phyloP scores from a whole-genome alignment of 1,140 invertebrate species.

The Ephestia elutella region DNA sequence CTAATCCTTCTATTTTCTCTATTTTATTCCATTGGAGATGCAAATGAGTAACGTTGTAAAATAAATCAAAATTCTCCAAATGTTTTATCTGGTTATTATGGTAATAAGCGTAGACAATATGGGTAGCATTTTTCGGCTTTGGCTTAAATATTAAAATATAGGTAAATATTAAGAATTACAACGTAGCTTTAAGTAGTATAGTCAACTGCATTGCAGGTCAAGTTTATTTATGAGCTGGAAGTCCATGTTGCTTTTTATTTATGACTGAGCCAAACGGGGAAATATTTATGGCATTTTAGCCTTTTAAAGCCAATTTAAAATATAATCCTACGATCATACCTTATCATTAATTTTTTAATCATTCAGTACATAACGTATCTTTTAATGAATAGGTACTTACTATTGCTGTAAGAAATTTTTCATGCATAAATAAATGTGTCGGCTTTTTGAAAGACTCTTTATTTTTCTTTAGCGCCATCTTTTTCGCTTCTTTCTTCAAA shows the following conservation, averaged over 20 bases:
- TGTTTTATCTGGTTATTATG: constrained; percentile 77
- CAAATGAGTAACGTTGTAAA: constrained; percentile 77
- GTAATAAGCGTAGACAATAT: constrained; percentile 78
- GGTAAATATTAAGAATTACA: constrained; percentile 26
- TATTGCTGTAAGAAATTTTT: constrained; percentile 54
- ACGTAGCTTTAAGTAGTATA: too few relatives aligned
- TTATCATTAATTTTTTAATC: too few relatives aligned
- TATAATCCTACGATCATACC: too few relatives aligned
- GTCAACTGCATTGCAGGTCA: too few relatives aligned
- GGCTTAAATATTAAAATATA: constrained; percentile 48
- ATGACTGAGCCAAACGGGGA: too few relatives aligned
- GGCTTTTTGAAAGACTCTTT: constrained; percentile 34
- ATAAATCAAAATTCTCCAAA: constrained; percentile 77
- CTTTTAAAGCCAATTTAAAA: too few relatives aligned
- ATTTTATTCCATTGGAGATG: constrained; percentile 83
- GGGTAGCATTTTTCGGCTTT: constrained; percentile 65
- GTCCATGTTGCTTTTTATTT: too few relatives aligned
- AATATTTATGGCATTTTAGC: too few relatives aligned
- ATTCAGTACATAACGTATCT: too few relatives aligned
- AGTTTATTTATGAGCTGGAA: too few relatives aligned
- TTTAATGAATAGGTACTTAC: constrained; percentile 48
- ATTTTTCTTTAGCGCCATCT: constrained; percentile 41
- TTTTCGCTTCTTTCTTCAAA: constrained; percentile 53
- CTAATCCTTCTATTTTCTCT: constrained; percentile 77
- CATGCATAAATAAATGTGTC: constrained; percentile 65